These are phyloP conservation scores for Chrysoperla carnea DNA, from an alignment of 1,140 invertebrate genomes.

Conservation along the genomic window DNA sequence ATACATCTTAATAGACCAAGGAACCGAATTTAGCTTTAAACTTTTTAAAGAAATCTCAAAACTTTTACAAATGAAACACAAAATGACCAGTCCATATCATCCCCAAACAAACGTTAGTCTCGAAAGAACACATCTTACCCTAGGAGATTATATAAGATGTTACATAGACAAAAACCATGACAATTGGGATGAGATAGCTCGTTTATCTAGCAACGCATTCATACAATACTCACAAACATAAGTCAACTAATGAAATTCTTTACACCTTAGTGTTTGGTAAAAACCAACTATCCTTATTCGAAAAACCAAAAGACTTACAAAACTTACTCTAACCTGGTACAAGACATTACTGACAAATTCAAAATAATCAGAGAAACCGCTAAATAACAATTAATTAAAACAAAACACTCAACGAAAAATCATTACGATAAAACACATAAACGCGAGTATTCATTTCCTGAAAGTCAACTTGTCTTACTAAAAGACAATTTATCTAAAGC, in stretches of 20 bases:
- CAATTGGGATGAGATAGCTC: slow-evolving; percentile 18
- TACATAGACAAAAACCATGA: slow-evolving; percentile 12
- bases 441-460: slow-evolving; percentile 7
- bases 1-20: slow-evolving; percentile 17
- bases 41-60: slow-evolving; percentile 11
- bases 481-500: slow-evolving; percentile 3
- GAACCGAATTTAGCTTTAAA: slow-evolving; percentile 13
- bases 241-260: slow-evolving; percentile 18
- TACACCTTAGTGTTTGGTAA: slow-evolving; percentile 22
- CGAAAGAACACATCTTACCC: slow-evolving; percentile 15
- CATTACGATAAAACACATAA: slow-evolving; percentile 14
- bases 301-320: slow-evolving; percentile 9
- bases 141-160: slow-evolving; percentile 17
- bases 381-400: slow-evolving; percentile 10
- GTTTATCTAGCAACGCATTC: slow-evolving; percentile 18
- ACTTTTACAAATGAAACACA: slow-evolving; percentile 13
- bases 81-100: slow-evolving; percentile 10
- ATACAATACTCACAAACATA: slow-evolving; percentile 20
- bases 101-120: slow-evolving; percentile 18
- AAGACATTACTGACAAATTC: slow-evolving; percentile 15
- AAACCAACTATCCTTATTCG: slow-evolving; percentile 11
- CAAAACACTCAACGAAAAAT: slow-evolving; percentile 14
- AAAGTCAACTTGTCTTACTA: slow-evolving; percentile 7
- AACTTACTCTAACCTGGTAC: slow-evolving; percentile 16
- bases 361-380: slow-evolving; percentile 14